phyloP scores from a whole-genome alignment of 2,113 vertebrate species.

The Regulus satrapa region DNA sequence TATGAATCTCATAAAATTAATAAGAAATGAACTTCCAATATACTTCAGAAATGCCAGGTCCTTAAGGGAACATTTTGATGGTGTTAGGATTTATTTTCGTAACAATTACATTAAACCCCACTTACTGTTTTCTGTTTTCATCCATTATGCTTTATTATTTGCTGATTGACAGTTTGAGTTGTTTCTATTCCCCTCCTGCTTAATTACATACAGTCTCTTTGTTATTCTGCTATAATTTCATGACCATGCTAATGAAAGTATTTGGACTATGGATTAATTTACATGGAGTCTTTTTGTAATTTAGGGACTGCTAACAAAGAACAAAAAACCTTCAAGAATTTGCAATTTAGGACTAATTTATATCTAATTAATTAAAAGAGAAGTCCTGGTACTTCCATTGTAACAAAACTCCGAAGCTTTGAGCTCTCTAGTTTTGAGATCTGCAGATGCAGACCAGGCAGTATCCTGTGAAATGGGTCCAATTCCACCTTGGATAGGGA shows the following conservation, averaged over 20 bases:
- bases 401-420: constrained; percentile 14
- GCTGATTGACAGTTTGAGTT: constrained; percentile 51
- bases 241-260: constrained; percentile 63
- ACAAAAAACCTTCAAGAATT: constrained; percentile 27
- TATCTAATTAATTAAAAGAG: constrained; percentile 69
- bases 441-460: not conserved
- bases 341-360: constrained; percentile 71
- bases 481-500: not conserved
- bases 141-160: constrained; percentile 62
- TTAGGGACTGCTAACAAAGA: constrained; percentile 63
- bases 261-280: constrained; percentile 65
- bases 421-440: not conserved
- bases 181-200: constrained; percentile 49
- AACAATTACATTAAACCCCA: constrained; percentile 25
- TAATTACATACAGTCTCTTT: constrained; percentile 70
- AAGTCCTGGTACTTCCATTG: constrained; percentile 45
- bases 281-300: constrained; percentile 58
- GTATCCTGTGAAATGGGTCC: not conserved
- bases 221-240: constrained; percentile 64
- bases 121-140: constrained; percentile 26
- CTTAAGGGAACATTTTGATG: constrained; percentile 26
- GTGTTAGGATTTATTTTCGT: not conserved
- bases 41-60: constrained; percentile 62
- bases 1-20: constrained; percentile 70
- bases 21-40: constrained; percentile 64